Evolutionary conservation across 2,888 invertebrate genomes (phyloP), one percentile per base, ranked within the genome.

Genomic region (Drosophila stalkeri): DNA sequence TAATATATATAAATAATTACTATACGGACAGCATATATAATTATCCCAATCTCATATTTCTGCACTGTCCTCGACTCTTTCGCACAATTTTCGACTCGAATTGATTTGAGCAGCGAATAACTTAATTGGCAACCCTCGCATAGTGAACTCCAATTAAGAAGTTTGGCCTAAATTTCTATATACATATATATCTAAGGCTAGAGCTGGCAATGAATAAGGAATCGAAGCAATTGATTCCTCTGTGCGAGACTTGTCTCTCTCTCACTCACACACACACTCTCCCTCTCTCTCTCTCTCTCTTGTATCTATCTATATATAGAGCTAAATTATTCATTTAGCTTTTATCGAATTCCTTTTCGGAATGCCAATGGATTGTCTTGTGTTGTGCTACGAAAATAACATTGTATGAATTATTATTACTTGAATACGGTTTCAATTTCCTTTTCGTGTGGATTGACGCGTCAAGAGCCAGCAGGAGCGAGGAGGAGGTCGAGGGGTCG

Each of bases 341-440:
- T 68, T 64, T 64, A 61, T 74, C 55, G 63, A 78, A 73, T 77
- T 72, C 56, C 52, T 65, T 66, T 72, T 56, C 46, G 75, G 46
- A 72, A 77, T 73, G 78, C 66, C 62, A 39, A 35, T 46, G 60
- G 57, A 62, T 71, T 69, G 37, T 31, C 57, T 60, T 60, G 52
- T 64, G 52, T 75, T 52, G 43, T 46, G 43, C 37, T 59, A 51
- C 52, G 56, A 61, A 59, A 71, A 77, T 74, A 72, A 70, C 54
- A 64, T 65, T 72, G 64, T 70, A 61, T 75, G 87, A 87, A 75
- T 82, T 80, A 80, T 82, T 75, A 75, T 73, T 57, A 67, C 64
- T 55, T 60, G 74, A 78, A 83, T 76, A 73, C 70, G 69, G 73
- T 80, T 82, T 80, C 78, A 75, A 82, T 80, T 80, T 88, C 82